Conservation (phyloP, 2,113 vertebrate species). For the Acanthisitta chloris region DNA sequence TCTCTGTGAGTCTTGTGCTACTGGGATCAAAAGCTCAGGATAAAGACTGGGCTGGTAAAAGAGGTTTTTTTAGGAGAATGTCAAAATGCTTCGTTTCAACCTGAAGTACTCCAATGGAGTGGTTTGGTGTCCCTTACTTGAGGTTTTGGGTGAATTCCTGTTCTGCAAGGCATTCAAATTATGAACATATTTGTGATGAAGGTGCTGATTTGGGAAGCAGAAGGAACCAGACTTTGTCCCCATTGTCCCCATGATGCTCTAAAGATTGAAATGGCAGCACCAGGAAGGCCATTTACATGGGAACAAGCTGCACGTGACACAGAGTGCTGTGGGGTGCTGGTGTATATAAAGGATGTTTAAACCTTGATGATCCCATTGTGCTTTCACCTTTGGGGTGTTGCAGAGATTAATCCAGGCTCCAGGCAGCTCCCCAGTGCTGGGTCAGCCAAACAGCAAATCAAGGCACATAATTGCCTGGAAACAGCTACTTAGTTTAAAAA, state of each 20-base stretch:
- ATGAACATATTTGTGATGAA: accelerated
- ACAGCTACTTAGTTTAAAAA: neutral
- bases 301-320: neutral
- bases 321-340: neutral
- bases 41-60: neutral
- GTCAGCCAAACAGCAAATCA: neutral
- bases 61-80: accelerated
- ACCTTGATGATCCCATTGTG: neutral
- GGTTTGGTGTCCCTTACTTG: neutral
- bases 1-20: neutral
- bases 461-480: neutral
- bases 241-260: accelerated
- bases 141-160: neutral
- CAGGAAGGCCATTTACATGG: neutral
- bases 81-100: neutral
- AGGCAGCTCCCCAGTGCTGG: neutral
- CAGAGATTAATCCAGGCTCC: neutral
- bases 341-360: neutral
- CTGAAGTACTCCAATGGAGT: accelerated
- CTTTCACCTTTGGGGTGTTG: neutral
- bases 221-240: neutral
- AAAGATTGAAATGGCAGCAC: neutral
- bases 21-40: neutral
- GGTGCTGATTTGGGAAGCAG: neutral
- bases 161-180: neutral